phyloP scores from a whole-genome alignment of 2,888 invertebrate species.

The Thysanoteuthis rhombus region DNA sequence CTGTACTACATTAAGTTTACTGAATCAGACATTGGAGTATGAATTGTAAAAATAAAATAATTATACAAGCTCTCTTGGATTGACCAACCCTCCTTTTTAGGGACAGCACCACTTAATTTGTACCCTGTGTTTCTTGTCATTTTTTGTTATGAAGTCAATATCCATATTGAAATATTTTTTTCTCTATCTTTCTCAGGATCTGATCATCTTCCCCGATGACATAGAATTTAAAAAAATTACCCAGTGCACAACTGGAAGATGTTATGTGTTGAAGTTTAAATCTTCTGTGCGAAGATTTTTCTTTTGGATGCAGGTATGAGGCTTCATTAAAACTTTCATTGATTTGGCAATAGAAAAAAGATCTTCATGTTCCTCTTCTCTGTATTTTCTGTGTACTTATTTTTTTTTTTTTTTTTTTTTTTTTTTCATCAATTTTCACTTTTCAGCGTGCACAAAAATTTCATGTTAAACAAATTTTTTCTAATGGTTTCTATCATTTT shows the following conservation, averaged over 20 bases:
- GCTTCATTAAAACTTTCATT: constrained; percentile 37
- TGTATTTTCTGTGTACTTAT: neutral
- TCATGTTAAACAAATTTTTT: too few relatives aligned
- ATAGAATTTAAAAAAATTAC: constrained; percentile 94
- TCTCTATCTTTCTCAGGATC: constrained; percentile 74
- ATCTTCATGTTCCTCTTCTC: neutral
- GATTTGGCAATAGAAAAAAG: too few relatives aligned
- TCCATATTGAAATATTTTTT: neutral
- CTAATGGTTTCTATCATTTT: too few relatives aligned
- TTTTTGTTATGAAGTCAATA: neutral
- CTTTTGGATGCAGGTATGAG: constrained; percentile 93
- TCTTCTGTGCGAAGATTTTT: constrained; percentile 91
- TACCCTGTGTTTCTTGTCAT: too few relatives aligned
- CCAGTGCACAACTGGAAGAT: constrained; percentile 95
- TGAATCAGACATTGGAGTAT: too few relatives aligned
- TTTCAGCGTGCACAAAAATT: too few relatives aligned
- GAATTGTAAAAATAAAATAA: too few relatives aligned
- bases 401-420: neutral
- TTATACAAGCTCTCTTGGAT: too few relatives aligned
- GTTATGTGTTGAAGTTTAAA: constrained; percentile 95
- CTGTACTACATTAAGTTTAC: too few relatives aligned
- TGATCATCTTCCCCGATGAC: constrained; percentile 98
- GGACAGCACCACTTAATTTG: too few relatives aligned
- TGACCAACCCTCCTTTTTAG: too few relatives aligned
- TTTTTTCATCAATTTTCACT: neutral